These are phyloP conservation scores for Poecilia wingei DNA, from an alignment of 2,797 vertebrate genomes.

Conservation along the genomic window DNA sequence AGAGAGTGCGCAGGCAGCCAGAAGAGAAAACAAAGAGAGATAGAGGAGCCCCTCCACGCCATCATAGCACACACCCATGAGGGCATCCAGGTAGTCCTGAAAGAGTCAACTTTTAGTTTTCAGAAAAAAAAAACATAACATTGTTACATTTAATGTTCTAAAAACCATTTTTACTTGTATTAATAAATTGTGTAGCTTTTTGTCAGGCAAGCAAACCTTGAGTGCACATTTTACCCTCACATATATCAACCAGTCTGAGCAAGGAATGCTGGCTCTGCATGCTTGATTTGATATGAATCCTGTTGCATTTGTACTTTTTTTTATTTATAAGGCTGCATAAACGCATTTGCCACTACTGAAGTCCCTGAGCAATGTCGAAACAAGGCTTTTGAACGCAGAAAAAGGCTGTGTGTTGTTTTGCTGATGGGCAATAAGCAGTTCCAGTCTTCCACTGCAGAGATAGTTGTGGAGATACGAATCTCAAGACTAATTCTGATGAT, in stretches of 20 bases:
- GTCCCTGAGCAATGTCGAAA: neutral
- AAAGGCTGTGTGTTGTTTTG: neutral
- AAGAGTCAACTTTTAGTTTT: conserved; percentile 6
- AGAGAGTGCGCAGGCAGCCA: conserved; percentile 87
- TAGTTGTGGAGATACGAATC: conserved; percentile 2
- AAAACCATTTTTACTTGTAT: neutral
- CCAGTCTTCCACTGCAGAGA: conserved; percentile 8
- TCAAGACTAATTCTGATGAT: conserved; percentile 25
- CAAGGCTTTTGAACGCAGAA: neutral
- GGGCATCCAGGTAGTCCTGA: conserved; percentile 93
- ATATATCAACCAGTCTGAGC: neutral
- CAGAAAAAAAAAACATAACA: conserved; percentile 8
- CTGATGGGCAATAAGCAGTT: neutral
- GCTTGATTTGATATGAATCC: neutral
- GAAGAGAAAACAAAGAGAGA: conserved; percentile 92
- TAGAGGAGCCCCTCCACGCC: conserved; percentile 94
- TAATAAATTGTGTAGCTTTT: neutral
- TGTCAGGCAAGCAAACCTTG: neutral
- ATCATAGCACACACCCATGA: conserved; percentile 93
- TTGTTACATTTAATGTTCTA: neutral
- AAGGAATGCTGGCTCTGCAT: neutral
- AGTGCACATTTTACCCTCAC: neutral
- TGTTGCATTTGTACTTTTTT: neutral
- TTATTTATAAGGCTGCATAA: neutral
- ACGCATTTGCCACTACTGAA: neutral